Percentiles rank a stretch among this genome's conserved stretches.
Evolutionary conservation across 2,888 invertebrate species (phyloP).

Genomic region (Ecliptopera silaceata): DNA sequence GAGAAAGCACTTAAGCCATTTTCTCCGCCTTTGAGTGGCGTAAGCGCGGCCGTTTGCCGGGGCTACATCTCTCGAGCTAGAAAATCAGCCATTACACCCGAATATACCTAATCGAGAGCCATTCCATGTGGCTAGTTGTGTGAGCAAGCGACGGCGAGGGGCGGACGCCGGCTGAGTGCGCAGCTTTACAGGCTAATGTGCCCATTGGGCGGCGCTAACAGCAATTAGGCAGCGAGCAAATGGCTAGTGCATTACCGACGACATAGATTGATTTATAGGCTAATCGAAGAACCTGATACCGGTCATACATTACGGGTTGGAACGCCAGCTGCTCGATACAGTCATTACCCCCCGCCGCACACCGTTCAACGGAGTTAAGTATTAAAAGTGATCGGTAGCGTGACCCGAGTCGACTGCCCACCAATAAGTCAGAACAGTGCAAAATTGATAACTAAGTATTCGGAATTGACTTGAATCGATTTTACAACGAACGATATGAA

Average conservation of each 20-base stretch:
- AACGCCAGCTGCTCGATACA: conserved; percentile 59
- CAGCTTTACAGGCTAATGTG: conserved; percentile 72
- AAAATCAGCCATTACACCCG: conserved; percentile 79
- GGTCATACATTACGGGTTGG: conserved; percentile 53
- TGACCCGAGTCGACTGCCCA: conserved; percentile 59
- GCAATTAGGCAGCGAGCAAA: conserved; percentile 79
- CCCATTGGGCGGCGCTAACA: conserved; percentile 79
- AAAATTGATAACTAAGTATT: conserved; percentile 61
- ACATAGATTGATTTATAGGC: conserved; percentile 79
- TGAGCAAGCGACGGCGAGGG: conserved; percentile 44
- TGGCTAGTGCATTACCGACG: conserved; percentile 80
- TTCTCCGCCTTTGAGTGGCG: conserved; percentile 83
- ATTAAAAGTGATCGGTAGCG: conserved; percentile 61
- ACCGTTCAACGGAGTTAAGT: conserved; percentile 52
- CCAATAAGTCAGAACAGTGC: conserved; percentile 54
- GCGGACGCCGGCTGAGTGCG: conserved; percentile 55
- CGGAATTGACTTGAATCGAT: conserved; percentile 50
- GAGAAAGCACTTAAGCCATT: conserved; percentile 84
- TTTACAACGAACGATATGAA: conserved; percentile 55
- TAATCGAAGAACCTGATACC: conserved; percentile 50
- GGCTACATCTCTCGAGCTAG: conserved; percentile 79
- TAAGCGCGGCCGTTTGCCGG: conserved; percentile 79
- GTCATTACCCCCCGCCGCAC: conserved; percentile 61
- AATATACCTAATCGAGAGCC: conserved; percentile 63
- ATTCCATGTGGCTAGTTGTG: conserved; percentile 52